A percentile compares a stretch with the other conserved stretches of the same genome.
phyloP scores from a whole-genome alignment of 2,888 invertebrate species.

The Philonicus albiceps region DNA sequence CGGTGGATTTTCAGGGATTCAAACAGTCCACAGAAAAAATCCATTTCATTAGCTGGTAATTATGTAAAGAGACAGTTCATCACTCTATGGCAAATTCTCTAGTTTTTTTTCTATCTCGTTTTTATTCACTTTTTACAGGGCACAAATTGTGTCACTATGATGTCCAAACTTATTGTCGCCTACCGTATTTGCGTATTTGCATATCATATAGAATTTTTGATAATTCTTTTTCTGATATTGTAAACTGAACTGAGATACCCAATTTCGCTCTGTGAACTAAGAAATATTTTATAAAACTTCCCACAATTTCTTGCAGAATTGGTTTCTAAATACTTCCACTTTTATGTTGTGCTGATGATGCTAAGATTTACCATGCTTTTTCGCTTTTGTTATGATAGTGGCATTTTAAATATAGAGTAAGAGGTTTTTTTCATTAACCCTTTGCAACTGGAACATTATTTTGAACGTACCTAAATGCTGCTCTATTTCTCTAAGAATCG shows the following conservation, averaged over 20 bases:
- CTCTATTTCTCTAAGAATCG: too few species aligned
- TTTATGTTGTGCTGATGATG: too few species aligned
- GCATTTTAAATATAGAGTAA: too few species aligned
- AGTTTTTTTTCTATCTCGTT: not conserved
- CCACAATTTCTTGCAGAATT: too few species aligned
- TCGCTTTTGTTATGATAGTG: too few species aligned
- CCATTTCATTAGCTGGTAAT: constrained; percentile 26
- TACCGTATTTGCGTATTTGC: not conserved
- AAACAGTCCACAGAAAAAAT: not conserved
- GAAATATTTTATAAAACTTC: too few species aligned
- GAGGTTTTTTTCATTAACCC: too few species aligned
- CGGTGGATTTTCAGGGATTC: constrained; percentile 16
- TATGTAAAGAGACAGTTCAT: not conserved
- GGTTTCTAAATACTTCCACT: too few species aligned
- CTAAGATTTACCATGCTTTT: too few species aligned
- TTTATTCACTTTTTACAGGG: not conserved
- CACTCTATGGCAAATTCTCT: not conserved
- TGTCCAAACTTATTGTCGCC: not conserved
- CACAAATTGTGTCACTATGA: not conserved
- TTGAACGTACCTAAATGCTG: too few species aligned
- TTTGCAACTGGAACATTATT: too few species aligned
- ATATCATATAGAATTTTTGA: not conserved
- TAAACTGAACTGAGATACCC: not conserved
- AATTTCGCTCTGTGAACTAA: not conserved
- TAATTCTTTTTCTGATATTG: not conserved